Evolutionary conservation across 2,888 invertebrate species (phyloP).

Genomic region (Ormia ochracea): DNA sequence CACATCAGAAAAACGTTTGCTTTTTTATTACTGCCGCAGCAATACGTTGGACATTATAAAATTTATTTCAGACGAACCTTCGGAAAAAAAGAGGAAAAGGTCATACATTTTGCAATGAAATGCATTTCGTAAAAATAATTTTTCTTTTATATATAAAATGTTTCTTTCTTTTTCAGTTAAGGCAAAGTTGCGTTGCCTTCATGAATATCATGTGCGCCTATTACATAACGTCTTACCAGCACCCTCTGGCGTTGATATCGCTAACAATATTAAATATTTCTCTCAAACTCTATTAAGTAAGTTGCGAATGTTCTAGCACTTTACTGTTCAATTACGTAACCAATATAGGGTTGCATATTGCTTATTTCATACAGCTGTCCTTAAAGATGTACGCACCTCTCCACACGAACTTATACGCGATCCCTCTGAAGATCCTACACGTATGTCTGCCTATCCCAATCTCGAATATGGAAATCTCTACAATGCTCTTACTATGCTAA

Average conservation of each 20-base stretch:
- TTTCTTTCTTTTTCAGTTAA: constrained; percentile 83
- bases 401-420: constrained; percentile 93
- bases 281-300: constrained; percentile 96
- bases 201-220: constrained; percentile 95
- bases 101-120: too few species aligned
- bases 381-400: constrained; percentile 96
- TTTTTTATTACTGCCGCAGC: too few species aligned
- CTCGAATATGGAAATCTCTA: constrained; percentile 97
- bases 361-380: constrained; percentile 82
- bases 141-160: too few species aligned
- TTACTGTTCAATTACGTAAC: not conserved
- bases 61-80: too few species aligned
- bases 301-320: constrained; percentile 72
- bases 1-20: too few species aligned
- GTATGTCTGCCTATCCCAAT: constrained; percentile 95
- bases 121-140: too few species aligned
- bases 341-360: not conserved
- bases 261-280: constrained; percentile 98
- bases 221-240: constrained; percentile 93
- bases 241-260: constrained; percentile 96
- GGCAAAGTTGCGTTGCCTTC: constrained; percentile 96
- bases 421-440: constrained; percentile 88
- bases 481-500: constrained; percentile 86
- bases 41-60: too few species aligned
- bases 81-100: too few species aligned